Evolutionary conservation across 2,888 invertebrate genomes (phyloP), one percentile per base, ranked within the genome.

Genomic region (Troides helena): DNA sequence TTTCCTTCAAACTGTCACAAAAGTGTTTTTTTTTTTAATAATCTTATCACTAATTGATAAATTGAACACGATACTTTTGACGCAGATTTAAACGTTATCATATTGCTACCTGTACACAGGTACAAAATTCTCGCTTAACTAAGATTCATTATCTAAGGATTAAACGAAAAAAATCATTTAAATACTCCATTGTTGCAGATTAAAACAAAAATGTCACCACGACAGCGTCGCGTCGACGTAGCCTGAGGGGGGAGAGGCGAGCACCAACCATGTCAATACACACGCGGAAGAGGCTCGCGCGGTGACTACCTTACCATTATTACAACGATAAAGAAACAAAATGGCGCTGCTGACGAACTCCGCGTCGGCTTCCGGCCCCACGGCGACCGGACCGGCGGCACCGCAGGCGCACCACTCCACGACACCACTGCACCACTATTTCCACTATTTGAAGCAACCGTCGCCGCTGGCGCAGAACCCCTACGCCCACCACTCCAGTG

Each of bases 361-460:
- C 68, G 83, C 82, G 65, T 84, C 89, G 70, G 85, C 87, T 23
- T 80, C 85, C 64, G 92, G 90, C 60, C 88, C 90, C 70, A 84
- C 89, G 56, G 82, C 85, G 14, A 81, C 87, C 1, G 87, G 86
- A 62, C 88, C 89, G 50, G 77, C 89, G 72, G 70, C 89, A 39
- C 88, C 89, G 0, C 91, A 90, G 74, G 89, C 90, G 58, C 92
- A 89, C 73, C 90, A 94, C 72, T 87, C 94, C 5, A 87, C 94
- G 72, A 94, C 94, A 70, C 93, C 93, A 6, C 84, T 92, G 6
- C 93, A 92, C 69, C 93, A 93, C 77, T 94, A 93, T 79, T 94
- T 94, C 81, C 94, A 93, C 70, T 94, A 94, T 75, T 84, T 94
- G 79, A 94, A 93, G 82, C 93, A 93, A 78, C 94, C 94, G 60